phyloP scores from a whole-genome alignment of 2,888 invertebrate genomes.

The Ecliptopera silaceata region DNA sequence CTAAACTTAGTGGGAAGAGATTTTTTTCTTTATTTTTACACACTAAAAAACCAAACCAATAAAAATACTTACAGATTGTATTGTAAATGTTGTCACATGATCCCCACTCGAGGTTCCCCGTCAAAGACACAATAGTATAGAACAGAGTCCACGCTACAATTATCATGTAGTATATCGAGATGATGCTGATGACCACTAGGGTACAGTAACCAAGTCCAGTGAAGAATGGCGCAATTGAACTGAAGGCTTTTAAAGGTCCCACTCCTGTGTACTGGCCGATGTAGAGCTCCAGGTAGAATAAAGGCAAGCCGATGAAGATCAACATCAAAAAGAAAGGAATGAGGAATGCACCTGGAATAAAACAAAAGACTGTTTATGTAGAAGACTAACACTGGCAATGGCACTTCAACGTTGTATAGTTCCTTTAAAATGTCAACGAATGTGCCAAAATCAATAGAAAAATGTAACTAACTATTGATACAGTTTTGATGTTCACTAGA shows the following conservation, averaged over 20 bases:
- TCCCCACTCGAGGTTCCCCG: constrained; percentile 86
- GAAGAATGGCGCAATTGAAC: constrained; percentile 84
- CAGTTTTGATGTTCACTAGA: too few species aligned
- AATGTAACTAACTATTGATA: too few species aligned
- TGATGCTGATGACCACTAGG: constrained; percentile 86
- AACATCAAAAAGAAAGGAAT: constrained; percentile 89
- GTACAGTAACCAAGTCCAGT: constrained; percentile 86
- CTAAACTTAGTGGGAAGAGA: too few species aligned
- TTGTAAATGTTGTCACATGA: constrained; percentile 86
- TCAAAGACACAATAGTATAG: constrained; percentile 88
- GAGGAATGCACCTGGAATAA: constrained; percentile 87
- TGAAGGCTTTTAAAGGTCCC: constrained; percentile 86
- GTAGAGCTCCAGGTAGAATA: constrained; percentile 90
- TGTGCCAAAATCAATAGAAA: too few species aligned
- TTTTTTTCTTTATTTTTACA: too few species aligned
- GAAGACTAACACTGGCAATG: too few species aligned
- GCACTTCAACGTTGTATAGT: too few species aligned
- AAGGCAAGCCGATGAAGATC: constrained; percentile 89
- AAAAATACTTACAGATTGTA: constrained; percentile 75
- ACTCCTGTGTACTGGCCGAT: constrained; percentile 91
- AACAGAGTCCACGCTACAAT: constrained; percentile 90
- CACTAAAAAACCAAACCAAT: too few species aligned
- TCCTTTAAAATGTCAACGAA: too few species aligned
- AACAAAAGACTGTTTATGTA: too few species aligned
- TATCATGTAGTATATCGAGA: constrained; percentile 91